Evolutionary conservation across 2,888 invertebrate species (phyloP).

Genomic region (Troides helena): DNA sequence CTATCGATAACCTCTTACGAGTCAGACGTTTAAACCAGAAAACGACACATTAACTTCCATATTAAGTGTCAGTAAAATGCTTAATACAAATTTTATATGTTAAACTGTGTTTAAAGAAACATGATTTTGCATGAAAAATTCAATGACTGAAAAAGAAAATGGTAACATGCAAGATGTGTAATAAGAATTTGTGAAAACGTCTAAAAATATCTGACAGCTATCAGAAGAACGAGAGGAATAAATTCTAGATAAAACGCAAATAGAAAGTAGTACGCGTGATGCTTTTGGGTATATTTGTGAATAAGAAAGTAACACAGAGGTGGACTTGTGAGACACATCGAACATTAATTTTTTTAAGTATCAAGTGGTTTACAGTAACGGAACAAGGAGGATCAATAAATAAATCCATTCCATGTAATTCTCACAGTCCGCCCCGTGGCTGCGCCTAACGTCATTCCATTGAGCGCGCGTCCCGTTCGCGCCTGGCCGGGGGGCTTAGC

Average conservation of each 20-base stretch:
- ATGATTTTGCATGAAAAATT: no score
- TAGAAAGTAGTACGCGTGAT: not conserved
- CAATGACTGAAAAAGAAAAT: no score
- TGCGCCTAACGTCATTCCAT: constrained; percentile 74
- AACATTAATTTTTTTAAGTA: constrained; percentile 57
- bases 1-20: no score
- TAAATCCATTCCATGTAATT: constrained; percentile 77
- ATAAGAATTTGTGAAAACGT: no score
- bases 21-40: no score
- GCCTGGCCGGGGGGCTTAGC: constrained; percentile 37
- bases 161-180: no score
- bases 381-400: constrained; percentile 74
- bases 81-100: no score
- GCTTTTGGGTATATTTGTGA: not conserved
- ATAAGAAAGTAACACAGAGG: not conserved
- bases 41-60: no score
- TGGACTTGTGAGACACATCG: constrained; percentile 42
- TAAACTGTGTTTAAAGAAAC: no score
- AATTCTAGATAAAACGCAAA: not conserved
- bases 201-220: no score
- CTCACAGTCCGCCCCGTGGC: constrained; percentile 69
- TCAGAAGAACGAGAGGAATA: not conserved
- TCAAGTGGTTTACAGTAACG: constrained; percentile 63
- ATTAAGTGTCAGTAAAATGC: no score
- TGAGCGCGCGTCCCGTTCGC: constrained; percentile 56